Evolutionary conservation across 2,797 vertebrate genomes (phyloP).

Genomic region (Pipistrellus pygmaeus): DNA sequence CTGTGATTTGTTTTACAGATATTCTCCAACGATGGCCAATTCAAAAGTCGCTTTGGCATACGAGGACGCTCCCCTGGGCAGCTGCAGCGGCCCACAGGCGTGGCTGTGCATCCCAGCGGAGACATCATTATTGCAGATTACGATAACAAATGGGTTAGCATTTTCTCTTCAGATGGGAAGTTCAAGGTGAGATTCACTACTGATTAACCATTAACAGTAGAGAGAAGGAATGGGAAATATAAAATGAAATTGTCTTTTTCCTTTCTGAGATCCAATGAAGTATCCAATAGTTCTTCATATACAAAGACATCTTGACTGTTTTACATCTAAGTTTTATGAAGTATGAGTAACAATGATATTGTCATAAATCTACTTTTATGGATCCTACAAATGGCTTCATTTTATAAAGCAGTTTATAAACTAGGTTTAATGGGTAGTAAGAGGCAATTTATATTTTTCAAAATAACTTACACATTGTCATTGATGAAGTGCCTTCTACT

Average conservation of each 20-base stretch:
- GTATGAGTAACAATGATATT: neutral
- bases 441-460: neutral
- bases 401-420: neutral
- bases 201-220: neutral
- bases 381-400: neutral
- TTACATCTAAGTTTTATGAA: neutral
- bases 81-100: conserved; percentile 96
- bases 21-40: conserved; percentile 97
- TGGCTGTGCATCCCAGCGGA: conserved; percentile 96
- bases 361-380: neutral
- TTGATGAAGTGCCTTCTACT: conserved; percentile 5
- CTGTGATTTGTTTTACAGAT: conserved; percentile 88
- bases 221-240: neutral
- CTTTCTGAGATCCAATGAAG: neutral
- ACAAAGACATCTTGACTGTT: neutral
- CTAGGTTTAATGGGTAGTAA: neutral
- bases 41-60: conserved; percentile 97
- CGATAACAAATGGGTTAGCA: conserved; percentile 99
- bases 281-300: neutral
- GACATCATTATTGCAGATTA: conserved; percentile 99
- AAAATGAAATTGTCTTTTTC: neutral
- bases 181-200: conserved; percentile 92
- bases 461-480: neutral
- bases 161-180: conserved; percentile 98
- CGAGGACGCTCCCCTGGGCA: conserved; percentile 97